A percentile compares a stretch with the other conserved stretches of the same genome.
Evolutionary conservation across 2,113 vertebrate genomes (phyloP).

Genomic region (Spizaetus ornatus): DNA sequence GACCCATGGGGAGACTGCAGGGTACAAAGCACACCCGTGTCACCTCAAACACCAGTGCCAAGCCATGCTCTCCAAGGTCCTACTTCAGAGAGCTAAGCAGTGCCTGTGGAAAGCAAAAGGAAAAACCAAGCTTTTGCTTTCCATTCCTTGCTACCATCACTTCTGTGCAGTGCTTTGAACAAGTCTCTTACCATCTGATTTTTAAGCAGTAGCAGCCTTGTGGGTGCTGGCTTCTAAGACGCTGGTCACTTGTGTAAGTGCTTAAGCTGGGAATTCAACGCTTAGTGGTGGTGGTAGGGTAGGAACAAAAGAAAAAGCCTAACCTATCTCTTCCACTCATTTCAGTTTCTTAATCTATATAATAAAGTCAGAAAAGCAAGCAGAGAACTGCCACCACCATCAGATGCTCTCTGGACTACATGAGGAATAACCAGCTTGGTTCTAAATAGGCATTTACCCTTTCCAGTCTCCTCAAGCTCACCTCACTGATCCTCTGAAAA

Average conservation of each 20-base stretch:
- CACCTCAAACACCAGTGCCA: not conserved
- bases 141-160: not conserved
- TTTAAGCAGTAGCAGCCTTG: not conserved
- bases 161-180: not conserved
- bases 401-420: not conserved
- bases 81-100: not conserved
- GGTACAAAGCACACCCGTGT: not conserved
- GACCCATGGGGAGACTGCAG: not conserved
- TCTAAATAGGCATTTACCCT: not conserved
- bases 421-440: not conserved
- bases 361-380: not conserved
- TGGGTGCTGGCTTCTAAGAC: not conserved
- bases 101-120: not conserved
- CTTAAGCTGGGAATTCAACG: not conserved
- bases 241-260: not conserved
- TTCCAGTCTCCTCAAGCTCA: not conserved
- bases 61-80: not conserved
- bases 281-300: not conserved
- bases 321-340: not conserved
- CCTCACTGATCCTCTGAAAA: not conserved
- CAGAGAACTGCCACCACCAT: not conserved
- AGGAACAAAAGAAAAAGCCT: not conserved
- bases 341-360: not conserved
- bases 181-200: not conserved
- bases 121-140: not conserved